phyloP scores from a whole-genome alignment of 2,888 invertebrate genomes.

The Altica lythri region DNA sequence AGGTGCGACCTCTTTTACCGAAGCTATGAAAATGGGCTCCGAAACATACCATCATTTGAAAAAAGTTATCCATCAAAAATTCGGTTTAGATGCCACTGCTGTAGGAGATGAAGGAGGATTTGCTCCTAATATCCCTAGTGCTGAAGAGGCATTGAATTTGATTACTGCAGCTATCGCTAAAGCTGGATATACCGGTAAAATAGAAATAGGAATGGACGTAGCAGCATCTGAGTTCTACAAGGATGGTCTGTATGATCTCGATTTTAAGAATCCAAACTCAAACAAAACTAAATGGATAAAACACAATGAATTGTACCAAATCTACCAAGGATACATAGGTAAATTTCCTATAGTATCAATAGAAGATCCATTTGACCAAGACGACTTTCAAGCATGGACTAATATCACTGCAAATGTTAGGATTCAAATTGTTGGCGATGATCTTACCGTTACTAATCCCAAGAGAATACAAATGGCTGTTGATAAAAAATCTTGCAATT shows the following conservation, averaged over 20 bases:
- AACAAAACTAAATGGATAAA: conserved; percentile 81
- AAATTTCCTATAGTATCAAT: conserved; percentile 94
- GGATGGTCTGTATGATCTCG: conserved; percentile 83
- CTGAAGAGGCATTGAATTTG: conserved; percentile 89
- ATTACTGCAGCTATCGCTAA: conserved; percentile 89
- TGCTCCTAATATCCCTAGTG: conserved; percentile 96
- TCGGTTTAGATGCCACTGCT: conserved; percentile 94
- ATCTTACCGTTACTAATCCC: conserved; percentile 95
- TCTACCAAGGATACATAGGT: conserved; percentile 89
- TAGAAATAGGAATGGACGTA: conserved; percentile 99
- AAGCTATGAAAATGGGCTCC: conserved; percentile 98
- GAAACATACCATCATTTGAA: conserved; percentile 97
- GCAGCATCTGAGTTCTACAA: conserved; percentile 98
- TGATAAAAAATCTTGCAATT: conserved; percentile 97
- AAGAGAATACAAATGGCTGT: conserved; percentile 92
- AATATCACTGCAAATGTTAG: conserved; percentile 74
- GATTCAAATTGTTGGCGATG: conserved; percentile 94
- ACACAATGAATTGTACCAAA: conserved; percentile 79
- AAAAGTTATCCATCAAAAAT: conserved; percentile 95
- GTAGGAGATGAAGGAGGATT: conserved; percentile 99
- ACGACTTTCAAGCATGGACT: conserved; percentile 96
- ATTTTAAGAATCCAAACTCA: conserved; percentile 95
- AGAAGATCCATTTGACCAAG: conserved; percentile 99
- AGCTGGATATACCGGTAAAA: conserved; percentile 95
- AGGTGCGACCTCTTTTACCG: conserved; percentile 89